A percentile compares a stretch with the other conserved stretches of the same genome.
Conservation (phyloP, 1,140 invertebrate genomes). For the Holcopasites calliopsidis region DNA sequence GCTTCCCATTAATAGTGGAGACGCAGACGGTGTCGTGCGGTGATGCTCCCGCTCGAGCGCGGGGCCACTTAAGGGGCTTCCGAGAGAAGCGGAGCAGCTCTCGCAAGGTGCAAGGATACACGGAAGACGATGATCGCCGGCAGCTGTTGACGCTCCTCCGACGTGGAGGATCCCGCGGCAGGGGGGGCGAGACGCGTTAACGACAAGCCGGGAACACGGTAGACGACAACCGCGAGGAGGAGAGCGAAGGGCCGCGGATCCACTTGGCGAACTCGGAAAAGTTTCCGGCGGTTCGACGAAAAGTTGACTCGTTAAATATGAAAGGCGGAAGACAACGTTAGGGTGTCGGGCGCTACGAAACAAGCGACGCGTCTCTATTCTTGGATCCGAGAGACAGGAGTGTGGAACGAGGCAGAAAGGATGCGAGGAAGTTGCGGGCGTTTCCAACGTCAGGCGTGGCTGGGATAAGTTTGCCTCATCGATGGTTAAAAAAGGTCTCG, state of each 20-base stretch:
- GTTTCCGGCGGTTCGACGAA: slow-evolving; percentile 47
- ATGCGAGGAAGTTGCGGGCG: neutral
- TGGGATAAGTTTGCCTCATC: too few relatives aligned
- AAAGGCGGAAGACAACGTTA: slow-evolving; percentile 35
- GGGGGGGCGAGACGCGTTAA: slow-evolving; percentile 29
- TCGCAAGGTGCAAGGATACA: slow-evolving; percentile 50
- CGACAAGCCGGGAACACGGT: slow-evolving; percentile 35
- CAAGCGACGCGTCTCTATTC: slow-evolving; percentile 10
- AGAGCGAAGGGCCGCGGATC: neutral
- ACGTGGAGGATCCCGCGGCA: slow-evolving; percentile 10
- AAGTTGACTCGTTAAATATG: slow-evolving; percentile 46
- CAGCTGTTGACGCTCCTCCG: slow-evolving; percentile 52
- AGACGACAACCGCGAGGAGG: slow-evolving; percentile 2
- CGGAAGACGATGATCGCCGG: slow-evolving; percentile 50
- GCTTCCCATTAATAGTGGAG: slow-evolving; percentile 15
- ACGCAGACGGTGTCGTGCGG: neutral
- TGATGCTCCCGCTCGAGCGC: neutral
- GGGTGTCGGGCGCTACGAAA: neutral
- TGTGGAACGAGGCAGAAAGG: too few relatives aligned
- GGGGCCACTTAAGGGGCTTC: slow-evolving; percentile 45
- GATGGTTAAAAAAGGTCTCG: too few relatives aligned
- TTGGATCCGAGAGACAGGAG: neutral
- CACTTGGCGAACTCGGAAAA: slow-evolving; percentile 40
- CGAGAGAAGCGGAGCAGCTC: slow-evolving; percentile 22
- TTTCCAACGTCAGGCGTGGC: too few relatives aligned